phyloP scores from a whole-genome alignment of 2,797 vertebrate genomes.

The Myotis vivesi region DNA sequence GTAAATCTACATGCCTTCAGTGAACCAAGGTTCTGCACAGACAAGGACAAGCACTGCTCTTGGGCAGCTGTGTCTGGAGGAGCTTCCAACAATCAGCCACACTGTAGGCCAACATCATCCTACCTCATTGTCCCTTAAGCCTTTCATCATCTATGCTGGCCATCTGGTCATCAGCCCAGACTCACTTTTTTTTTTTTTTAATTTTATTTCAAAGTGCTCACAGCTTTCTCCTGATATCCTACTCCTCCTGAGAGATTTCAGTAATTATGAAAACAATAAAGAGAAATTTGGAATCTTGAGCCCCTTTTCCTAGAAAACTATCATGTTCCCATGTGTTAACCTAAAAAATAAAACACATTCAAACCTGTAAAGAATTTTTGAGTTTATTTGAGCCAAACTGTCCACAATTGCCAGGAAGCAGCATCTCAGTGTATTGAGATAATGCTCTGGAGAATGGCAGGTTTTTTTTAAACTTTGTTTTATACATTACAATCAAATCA shows the following conservation, averaged over 20 bases:
- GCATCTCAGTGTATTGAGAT: too few species aligned
- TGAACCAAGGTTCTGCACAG: neutral
- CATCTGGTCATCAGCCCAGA: neutral
- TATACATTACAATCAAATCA: too few species aligned
- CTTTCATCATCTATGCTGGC: neutral
- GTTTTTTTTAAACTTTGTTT: too few species aligned
- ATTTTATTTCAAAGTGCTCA: conserved; percentile 26
- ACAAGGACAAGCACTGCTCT: neutral
- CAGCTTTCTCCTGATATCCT: neutral
- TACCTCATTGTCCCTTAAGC: too few species aligned
- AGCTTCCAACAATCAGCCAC: neutral
- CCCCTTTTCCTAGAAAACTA: neutral
- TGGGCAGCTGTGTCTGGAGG: neutral
- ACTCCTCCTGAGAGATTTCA: neutral
- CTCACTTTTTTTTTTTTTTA: neutral
- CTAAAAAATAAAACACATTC: too few species aligned
- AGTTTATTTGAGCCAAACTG: too few species aligned
- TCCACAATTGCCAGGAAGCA: too few species aligned
- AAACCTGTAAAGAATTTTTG: too few species aligned
- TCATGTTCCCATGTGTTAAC: neutral
- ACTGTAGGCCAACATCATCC: neutral
- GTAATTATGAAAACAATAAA: neutral
- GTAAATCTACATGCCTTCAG: neutral
- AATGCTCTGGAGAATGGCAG: too few species aligned
- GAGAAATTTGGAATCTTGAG: neutral